Evolutionary conservation across 2,113 vertebrate genomes (phyloP).

Genomic region (Arvicanthis niloticus): DNA sequence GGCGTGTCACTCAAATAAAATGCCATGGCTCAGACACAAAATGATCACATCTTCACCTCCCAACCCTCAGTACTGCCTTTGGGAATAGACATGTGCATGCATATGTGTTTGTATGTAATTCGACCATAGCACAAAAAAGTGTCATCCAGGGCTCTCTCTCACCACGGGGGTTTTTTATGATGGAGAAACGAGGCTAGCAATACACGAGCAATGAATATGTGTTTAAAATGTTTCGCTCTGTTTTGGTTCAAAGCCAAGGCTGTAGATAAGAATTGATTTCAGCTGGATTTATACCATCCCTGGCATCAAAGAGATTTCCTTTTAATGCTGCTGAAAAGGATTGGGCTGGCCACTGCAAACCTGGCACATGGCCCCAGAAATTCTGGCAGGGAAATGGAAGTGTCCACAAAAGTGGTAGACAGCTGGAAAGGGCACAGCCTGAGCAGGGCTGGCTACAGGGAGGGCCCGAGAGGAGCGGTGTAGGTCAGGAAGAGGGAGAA

Average conservation of each 20-base stretch:
- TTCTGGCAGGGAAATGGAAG: too few species aligned
- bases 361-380: background rate
- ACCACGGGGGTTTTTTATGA: background rate
- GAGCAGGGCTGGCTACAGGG: background rate
- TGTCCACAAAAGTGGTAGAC: rapidly evolving
- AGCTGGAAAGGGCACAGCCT: background rate
- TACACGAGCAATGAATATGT: background rate
- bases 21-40: background rate
- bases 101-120: background rate
- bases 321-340: background rate
- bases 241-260: background rate
- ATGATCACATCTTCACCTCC: background rate
- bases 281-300: background rate
- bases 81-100: background rate
- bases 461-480: rapidly evolving
- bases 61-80: background rate
- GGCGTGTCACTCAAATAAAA: constrained; percentile 21
- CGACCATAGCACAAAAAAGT: background rate
- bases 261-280: constrained; percentile 22
- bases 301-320: background rate
- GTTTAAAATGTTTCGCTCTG: background rate
- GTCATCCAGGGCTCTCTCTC: background rate
- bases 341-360: background rate
- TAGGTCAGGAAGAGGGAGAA: background rate
- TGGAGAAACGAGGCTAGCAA: background rate